Base-by-base conservation (phyloP, 2,888 invertebrate species). In the Caenorhabditis japonica region DNA sequence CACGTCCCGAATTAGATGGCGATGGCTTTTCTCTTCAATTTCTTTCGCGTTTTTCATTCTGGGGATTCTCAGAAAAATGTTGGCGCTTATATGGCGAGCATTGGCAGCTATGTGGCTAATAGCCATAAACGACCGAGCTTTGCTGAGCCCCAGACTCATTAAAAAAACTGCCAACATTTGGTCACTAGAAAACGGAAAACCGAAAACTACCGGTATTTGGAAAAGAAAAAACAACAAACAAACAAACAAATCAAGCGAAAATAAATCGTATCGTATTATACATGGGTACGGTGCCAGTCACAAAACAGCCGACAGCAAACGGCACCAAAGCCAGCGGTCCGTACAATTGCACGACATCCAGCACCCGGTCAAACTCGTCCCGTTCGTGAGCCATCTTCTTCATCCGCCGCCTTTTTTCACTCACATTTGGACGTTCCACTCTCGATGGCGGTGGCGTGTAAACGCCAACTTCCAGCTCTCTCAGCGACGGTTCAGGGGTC, bases 401-500 rank as follows among this genome's bases (percentile, higher is more conserved):
- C 38, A 15, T 13, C 1, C 17, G 13, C 15, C 4, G 21, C 19
- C 5, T n/a, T 15, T 36, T 23, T 10, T 13, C 17, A 4, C 27
- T 49, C 27, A 8, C 33, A 19, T 17, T 25, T 3, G 15, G 1
- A 4, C 19, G 39, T 4, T 41, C 7, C n/a, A 39, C 38, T 21
- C 52, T 25, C 0, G 74, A 64, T 2, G 53, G 55, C 4, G 64
- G 64, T 12, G 72, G 66, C 0, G 72, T 55, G 25, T 73, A 60
- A 0, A 64, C 36, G 3, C 36, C 72, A 21, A 30, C 21, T 13
- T 59, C 64, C 0, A 39, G 13, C 4, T 56, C 52, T 33, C 23
- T 46, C 15, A 52, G n/a, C 0, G 68, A 59, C 19, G 69, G 62
- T 15, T 69, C 68, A 0, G 74, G 74, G 3, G 74, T 74, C 10